Conservation (phyloP, 2,888 invertebrate species). For the Sminthurides aquaticus region DNA sequence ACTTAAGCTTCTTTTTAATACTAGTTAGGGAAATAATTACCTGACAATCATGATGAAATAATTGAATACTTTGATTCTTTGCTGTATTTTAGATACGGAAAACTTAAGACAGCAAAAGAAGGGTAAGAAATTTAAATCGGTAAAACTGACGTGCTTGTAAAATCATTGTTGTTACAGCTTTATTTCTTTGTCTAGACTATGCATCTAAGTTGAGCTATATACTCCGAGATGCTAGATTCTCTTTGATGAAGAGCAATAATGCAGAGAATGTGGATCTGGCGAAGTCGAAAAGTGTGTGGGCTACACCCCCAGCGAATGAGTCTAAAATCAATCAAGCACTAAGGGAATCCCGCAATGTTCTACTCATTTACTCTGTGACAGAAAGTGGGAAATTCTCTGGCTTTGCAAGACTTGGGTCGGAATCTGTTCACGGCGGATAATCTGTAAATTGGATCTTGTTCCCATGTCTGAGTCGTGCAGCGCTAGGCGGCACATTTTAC, state of each 20-base stretch:
- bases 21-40: no score
- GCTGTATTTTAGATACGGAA: no score
- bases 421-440: slow-evolving; percentile 80
- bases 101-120: no score
- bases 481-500: slow-evolving; percentile 92
- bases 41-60: no score
- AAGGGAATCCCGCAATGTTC: slow-evolving; percentile 83
- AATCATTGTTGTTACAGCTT: no score
- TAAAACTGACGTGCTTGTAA: no score
- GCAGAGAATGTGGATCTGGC: slow-evolving; percentile 91
- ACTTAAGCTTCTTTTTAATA: no score
- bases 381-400: slow-evolving; percentile 87
- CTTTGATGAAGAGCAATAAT: slow-evolving; percentile 96
- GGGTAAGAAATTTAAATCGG: no score
- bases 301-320: slow-evolving; percentile 94
- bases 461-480: slow-evolving; percentile 83
- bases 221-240: slow-evolving; percentile 87
- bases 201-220: slow-evolving; percentile 75
- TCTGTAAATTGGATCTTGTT: slow-evolving; percentile 90
- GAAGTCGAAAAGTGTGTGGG: slow-evolving; percentile 95
- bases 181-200: slow-evolving; percentile 14
- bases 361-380: slow-evolving; percentile 93
- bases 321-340: slow-evolving; percentile 90
- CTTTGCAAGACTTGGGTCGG: slow-evolving; percentile 81
- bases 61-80: no score